Percentiles rank a stretch among this genome's conserved stretches.
Conservation (phyloP, 2,797 vertebrate species). For the Amblyraja radiata region DNA sequence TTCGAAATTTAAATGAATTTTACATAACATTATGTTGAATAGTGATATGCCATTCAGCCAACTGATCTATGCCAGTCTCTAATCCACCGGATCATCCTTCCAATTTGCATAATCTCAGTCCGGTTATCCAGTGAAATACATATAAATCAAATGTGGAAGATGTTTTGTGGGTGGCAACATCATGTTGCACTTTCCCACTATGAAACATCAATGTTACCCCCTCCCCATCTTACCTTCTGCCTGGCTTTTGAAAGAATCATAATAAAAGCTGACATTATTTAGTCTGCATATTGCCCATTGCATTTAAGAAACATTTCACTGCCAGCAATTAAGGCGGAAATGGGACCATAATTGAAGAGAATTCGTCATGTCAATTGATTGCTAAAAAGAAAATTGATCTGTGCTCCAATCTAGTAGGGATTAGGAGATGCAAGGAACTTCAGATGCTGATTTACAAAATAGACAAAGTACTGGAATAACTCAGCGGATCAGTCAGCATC, state of each 20-base stretch:
- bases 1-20: too few relatives aligned
- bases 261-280: constrained; percentile 73
- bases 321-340: constrained; percentile 40
- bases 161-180: neutral
- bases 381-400: constrained; percentile 65
- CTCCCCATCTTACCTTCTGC: neutral
- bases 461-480: too few relatives aligned
- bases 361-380: constrained; percentile 69
- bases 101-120: too few relatives aligned
- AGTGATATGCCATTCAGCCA: too few relatives aligned
- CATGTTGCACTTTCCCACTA: neutral
- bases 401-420: neutral
- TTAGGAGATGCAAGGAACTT: neutral
- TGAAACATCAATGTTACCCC: neutral
- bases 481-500: too few relatives aligned
- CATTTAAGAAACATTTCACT: constrained; percentile 66
- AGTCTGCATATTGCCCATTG: constrained; percentile 66
- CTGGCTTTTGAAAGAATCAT: constrained; percentile 62
- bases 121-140: neutral
- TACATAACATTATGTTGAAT: too few relatives aligned
- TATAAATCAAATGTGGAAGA: neutral
- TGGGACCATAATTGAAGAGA: constrained; percentile 59
- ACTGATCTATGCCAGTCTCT: too few relatives aligned
- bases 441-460: too few relatives aligned
- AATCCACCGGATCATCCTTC: too few relatives aligned